Evolutionary conservation across 2,888 invertebrate species (phyloP).

Genomic region (Linnaemya tessellans): DNA sequence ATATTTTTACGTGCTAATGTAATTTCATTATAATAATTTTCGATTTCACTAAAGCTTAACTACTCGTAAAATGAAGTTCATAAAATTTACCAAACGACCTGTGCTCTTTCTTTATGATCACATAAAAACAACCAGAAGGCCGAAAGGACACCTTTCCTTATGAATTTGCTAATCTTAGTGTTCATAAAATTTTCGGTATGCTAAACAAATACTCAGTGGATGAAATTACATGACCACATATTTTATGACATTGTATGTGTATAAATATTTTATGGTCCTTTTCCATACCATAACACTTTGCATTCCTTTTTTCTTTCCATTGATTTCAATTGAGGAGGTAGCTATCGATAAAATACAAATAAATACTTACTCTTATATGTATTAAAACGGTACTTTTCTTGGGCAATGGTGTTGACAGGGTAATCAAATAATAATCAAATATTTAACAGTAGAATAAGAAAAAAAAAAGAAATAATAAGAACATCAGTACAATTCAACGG

Average conservation of each 20-base stretch:
- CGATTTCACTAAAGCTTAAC: background rate
- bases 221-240: conserved; percentile 24
- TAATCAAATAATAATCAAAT: background rate
- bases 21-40: too few relatives aligned
- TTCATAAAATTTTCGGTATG: conserved; percentile 24
- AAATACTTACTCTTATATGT: background rate
- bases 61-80: background rate
- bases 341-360: background rate
- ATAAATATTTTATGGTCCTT: conserved; percentile 19
- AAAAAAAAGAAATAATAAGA: background rate
- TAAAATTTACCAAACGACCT: conserved; percentile 32
- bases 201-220: conserved; percentile 3
- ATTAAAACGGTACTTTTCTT: background rate
- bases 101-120: background rate
- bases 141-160: background rate
- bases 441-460: background rate
- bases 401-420: conserved; percentile 23
- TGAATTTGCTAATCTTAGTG: background rate
- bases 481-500: background rate
- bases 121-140: conserved; percentile 26
- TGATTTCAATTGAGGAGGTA: background rate
- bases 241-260: conserved; percentile 28
- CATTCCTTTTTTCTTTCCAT: background rate
- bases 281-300: background rate
- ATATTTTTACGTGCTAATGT: too few relatives aligned